These are phyloP conservation scores for Scopus umbretta DNA, from an alignment of 2,113 vertebrate species.

Conservation along the genomic window DNA sequence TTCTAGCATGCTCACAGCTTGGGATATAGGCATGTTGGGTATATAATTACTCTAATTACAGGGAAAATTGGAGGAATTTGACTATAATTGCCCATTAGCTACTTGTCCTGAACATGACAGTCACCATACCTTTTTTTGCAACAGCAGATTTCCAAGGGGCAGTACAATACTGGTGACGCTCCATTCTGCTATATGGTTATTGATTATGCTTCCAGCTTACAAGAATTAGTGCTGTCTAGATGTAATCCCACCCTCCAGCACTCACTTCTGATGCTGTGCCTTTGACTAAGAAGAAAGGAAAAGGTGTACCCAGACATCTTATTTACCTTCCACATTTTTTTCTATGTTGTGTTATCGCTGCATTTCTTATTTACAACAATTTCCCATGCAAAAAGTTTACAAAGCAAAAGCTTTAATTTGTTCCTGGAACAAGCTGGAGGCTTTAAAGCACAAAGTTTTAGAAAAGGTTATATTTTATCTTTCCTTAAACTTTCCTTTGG, in stretches of 20 bases:
- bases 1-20: not conserved
- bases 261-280: not conserved
- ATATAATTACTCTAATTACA: not conserved
- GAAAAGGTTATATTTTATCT: not conserved
- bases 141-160: not conserved
- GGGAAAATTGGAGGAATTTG: not conserved
- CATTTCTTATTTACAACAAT: not conserved
- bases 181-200: not conserved
- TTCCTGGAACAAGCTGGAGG: not conserved
- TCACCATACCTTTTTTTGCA: not conserved
- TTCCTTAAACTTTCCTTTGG: not conserved
- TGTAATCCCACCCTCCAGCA: not conserved
- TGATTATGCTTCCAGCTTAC: not conserved
- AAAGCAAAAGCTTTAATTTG: not conserved
- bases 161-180: not conserved
- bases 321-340: not conserved
- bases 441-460: not conserved
- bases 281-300: not conserved
- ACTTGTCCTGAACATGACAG: not conserved
- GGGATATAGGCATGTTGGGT: not conserved
- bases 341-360: not conserved
- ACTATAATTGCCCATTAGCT: not conserved
- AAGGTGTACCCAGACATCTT: not conserved
- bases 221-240: not conserved
- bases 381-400: not conserved